These are phyloP conservation scores for Gadus macrocephalus DNA, from an alignment of 2,113 vertebrate species.

Conservation along the genomic window DNA sequence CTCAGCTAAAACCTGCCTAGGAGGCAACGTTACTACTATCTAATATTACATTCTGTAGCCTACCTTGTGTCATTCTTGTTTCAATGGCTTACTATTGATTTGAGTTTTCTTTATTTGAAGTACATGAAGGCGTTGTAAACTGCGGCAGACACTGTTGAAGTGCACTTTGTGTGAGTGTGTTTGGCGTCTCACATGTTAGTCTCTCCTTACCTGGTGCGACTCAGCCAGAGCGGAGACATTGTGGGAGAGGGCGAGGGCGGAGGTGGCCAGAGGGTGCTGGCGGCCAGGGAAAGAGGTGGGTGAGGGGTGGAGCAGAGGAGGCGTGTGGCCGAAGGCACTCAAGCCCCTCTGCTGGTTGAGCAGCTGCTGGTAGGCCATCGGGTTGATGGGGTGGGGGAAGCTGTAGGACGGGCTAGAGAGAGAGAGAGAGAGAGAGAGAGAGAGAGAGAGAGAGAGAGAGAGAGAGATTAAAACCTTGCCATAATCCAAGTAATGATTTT, in stretches of 20 bases:
- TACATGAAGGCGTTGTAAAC: too few species aligned
- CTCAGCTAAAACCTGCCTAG: too few species aligned
- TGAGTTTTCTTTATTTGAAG: too few species aligned
- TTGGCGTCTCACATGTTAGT: not conserved
- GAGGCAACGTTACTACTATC: too few species aligned
- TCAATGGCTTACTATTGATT: too few species aligned
- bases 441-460: too few species aligned
- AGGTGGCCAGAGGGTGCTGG: slow-evolving; percentile 79
- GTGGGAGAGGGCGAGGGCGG: slow-evolving; percentile 65
- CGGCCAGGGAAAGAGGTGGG: slow-evolving; percentile 80
- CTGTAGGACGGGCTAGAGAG: slow-evolving; percentile 86
- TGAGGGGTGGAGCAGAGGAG: slow-evolving; percentile 85
- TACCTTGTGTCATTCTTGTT: too few species aligned
- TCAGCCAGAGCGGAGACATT: slow-evolving; percentile 72
- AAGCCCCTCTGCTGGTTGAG: slow-evolving; percentile 88
- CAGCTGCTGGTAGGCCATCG: slow-evolving; percentile 93
- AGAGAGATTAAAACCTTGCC: too few species aligned
- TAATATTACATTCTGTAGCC: too few species aligned
- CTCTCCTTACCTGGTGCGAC: slow-evolving; percentile 78
- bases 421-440: slow-evolving; percentile 13
- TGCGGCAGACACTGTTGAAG: too few species aligned
- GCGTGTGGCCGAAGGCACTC: slow-evolving; percentile 88
- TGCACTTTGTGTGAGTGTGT: too few species aligned
- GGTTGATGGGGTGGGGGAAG: slow-evolving; percentile 93
- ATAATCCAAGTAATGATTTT: too few species aligned